These are phyloP conservation scores for Sepioteuthis lessoniana DNA, from an alignment of 2,888 invertebrate species.

Conservation along the genomic window DNA sequence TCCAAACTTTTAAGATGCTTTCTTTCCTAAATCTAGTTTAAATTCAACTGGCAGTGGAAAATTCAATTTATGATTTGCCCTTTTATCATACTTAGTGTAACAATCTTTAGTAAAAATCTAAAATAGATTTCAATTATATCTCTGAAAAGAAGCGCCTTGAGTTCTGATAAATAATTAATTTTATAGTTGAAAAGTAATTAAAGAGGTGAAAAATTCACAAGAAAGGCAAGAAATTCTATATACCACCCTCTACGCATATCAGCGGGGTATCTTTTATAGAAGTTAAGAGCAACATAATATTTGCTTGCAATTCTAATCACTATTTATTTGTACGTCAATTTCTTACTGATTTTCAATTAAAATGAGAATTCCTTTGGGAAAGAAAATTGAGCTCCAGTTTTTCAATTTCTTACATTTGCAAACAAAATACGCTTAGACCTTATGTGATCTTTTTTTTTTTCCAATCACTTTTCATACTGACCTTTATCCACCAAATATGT, in stretches of 20 bases:
- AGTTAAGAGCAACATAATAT: background rate
- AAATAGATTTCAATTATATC: background rate
- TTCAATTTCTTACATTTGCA: background rate
- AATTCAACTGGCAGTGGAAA: background rate
- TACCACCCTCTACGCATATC: background rate
- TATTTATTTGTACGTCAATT: background rate
- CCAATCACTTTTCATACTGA: background rate
- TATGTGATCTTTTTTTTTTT: background rate
- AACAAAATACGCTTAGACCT: background rate
- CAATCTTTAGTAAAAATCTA: background rate
- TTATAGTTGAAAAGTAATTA: background rate
- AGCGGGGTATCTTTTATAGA: background rate
- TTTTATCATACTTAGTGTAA: background rate
- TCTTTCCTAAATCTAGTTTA: too few species aligned
- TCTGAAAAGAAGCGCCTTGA: background rate
- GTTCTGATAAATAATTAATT: background rate
- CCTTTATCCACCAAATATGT: background rate
- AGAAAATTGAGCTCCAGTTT: background rate
- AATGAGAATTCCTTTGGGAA: background rate
- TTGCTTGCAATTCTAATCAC: background rate
- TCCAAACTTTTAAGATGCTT: background rate
- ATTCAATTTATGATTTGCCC: background rate
- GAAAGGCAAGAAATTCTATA: background rate
- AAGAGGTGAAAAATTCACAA: background rate
- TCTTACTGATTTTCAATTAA: slow-evolving; percentile 16